Base-by-base conservation (phyloP, 2,888 invertebrate genomes). In the Thera obeliscata region DNA sequence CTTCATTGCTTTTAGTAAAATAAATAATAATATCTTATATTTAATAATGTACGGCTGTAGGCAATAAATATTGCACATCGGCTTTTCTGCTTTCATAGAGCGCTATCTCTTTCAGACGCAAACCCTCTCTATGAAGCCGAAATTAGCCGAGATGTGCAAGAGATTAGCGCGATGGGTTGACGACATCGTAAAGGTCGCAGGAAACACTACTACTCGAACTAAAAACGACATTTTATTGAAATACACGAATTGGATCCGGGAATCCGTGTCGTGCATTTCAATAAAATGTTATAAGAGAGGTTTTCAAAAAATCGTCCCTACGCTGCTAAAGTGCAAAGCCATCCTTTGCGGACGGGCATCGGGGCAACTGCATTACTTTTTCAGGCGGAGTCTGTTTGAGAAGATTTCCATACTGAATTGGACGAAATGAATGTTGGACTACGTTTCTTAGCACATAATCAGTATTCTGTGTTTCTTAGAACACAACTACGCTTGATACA, bases 291-390 rank as follows among this genome's bases (percentile, higher is more conserved):
- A 35, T 46, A 35, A 33, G 22, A 60, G 43, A 64, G 49, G 11
- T 60, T 12, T 56, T 33, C 6, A 8, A 55, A 64, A 41, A 60
- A 36, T 54, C 55, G 46, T 9, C 41, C 6, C 22, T 12, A 3
- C 22, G 38, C 38, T 3, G n/a, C 22, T 22, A 22, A 22, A 22
- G 22, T 22, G 22, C 12, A 35, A 38, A 46, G 22, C 4, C 9
- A 46, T 60, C 65, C 56, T 61, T 61, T 61, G 65, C 63, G 64
- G 64, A 64, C 54, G 54, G 54, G 52, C 46, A 56, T 61, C 11
- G 46, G 60, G 43, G 57, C 61, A 66, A 66, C 66, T 58, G 52
- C 61, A 66, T 66, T 66, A 66, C 66, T 61, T 57, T 61, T 66
- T 61, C 56, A 61, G 41, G 5, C 66, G 61, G 33, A 61, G 46